Percentiles rank a stretch among this genome's conserved stretches.
Evolutionary conservation across 2,888 invertebrate species (phyloP).

Genomic region (Branchellion lobata): DNA sequence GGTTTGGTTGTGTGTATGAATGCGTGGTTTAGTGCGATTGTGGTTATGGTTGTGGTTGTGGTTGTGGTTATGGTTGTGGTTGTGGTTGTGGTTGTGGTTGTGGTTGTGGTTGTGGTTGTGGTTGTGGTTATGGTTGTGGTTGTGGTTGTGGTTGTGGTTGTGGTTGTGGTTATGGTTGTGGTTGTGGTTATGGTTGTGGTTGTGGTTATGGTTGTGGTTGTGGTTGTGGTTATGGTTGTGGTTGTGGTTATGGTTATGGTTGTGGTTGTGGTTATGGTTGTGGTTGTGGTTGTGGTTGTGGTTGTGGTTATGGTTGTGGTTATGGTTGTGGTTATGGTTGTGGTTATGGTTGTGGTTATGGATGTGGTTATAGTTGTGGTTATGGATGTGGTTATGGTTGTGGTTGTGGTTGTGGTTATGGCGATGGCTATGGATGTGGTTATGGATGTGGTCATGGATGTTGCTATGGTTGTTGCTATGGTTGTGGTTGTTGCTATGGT

Average conservation of each 20-base stretch:
- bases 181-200: not conserved
- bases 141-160: not conserved
- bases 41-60: not conserved
- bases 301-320: not conserved
- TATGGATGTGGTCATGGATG: not conserved
- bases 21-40: not conserved
- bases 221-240: not conserved
- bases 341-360: not conserved
- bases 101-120: not conserved
- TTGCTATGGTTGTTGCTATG: no score
- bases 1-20: not conserved
- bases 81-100: not conserved
- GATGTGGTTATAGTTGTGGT: not conserved
- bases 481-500: no score
- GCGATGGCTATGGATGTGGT: not conserved
- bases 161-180: not conserved
- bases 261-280: not conserved
- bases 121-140: not conserved
- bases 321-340: not conserved
- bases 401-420: not conserved
- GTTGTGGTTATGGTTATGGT: not conserved
- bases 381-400: not conserved
- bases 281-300: not conserved
- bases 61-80: not conserved
- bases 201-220: not conserved